A percentile compares a stretch with the other conserved stretches of the same genome.
These are phyloP conservation scores for Ciconia stormi DNA, from an alignment of 2,113 vertebrate species.

Conservation along the genomic window DNA sequence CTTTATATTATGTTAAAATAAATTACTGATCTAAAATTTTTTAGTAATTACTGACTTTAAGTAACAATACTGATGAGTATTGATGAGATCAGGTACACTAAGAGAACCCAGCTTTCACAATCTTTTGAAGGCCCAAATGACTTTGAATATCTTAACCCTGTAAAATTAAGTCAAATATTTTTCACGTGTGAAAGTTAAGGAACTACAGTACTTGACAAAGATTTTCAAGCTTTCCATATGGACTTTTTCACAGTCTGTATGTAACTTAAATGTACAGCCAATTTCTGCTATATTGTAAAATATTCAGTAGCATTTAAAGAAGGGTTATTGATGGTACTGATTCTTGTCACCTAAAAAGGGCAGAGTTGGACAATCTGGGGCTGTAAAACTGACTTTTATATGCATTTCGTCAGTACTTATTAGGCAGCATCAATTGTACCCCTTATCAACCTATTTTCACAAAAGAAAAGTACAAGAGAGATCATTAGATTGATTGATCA, in stretches of 20 bases:
- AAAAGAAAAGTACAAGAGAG: neutral
- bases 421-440: neutral
- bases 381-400: conserved; percentile 46
- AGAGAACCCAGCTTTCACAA: neutral
- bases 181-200: conserved; percentile 35
- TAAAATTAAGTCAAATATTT: neutral
- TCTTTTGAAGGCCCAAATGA: neutral
- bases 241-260: conserved; percentile 10
- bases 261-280: conserved; percentile 34
- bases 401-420: conserved; percentile 41
- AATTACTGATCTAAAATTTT: neutral
- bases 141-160: neutral
- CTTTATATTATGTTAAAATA: neutral
- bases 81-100: neutral
- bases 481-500: neutral
- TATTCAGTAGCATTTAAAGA: conserved; percentile 56
- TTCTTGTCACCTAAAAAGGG: conserved; percentile 16
- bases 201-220: neutral
- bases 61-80: neutral
- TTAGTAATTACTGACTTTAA: neutral
- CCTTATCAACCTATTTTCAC: neutral
- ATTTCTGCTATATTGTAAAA: conserved; percentile 36
- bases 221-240: conserved; percentile 50
- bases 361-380: conserved; percentile 44
- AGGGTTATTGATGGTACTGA: conserved; percentile 26